Conservation (phyloP, 2,113 vertebrate genomes). For the Neotragus pygmaeus region DNA sequence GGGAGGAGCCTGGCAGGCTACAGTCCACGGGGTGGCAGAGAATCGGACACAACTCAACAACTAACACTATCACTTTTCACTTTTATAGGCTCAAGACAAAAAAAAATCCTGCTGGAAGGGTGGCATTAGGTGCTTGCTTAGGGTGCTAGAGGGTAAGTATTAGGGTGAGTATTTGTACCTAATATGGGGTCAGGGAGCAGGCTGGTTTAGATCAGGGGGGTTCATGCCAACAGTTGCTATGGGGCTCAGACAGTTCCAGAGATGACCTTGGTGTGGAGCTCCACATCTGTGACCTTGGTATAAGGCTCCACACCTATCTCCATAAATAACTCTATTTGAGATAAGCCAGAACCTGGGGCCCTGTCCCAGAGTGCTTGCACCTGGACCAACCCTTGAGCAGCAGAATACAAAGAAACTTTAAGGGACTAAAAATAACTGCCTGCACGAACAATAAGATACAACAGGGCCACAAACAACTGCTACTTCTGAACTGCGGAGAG, state of each 20-base stretch:
- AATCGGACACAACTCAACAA: background rate
- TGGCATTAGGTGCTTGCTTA: background rate
- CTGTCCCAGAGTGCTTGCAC: background rate
- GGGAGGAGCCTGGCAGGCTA: background rate
- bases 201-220: background rate
- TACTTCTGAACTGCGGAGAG: fast-evolving
- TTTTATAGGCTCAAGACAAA: background rate
- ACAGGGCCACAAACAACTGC: background rate
- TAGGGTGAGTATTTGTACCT: background rate
- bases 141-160: background rate
- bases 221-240: background rate
- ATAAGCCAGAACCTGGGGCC: background rate
- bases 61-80: background rate
- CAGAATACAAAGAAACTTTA: background rate
- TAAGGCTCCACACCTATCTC: background rate
- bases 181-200: background rate
- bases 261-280: background rate
- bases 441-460: background rate
- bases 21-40: background rate
- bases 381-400: background rate
- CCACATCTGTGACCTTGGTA: background rate
- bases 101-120: background rate
- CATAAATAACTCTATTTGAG: background rate
- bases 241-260: background rate
- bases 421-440: background rate